phyloP scores from a whole-genome alignment of 2,888 invertebrate species.

The Lasioglossum leucozonium region DNA sequence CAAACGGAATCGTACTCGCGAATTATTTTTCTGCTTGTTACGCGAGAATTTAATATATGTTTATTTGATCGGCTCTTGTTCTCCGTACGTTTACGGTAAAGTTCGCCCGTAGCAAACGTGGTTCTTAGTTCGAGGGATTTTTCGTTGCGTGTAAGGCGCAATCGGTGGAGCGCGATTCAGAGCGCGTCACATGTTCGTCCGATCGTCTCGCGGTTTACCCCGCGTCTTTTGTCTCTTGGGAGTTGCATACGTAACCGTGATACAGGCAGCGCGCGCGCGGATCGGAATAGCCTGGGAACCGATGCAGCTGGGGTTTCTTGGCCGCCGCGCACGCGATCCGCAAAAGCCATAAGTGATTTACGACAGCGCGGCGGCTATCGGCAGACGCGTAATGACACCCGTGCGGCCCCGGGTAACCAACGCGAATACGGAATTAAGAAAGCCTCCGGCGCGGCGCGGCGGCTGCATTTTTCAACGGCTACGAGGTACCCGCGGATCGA shows the following conservation, averaged over 20 bases:
- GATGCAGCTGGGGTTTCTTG: conserved; percentile 66
- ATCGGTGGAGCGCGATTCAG: conserved; percentile 17
- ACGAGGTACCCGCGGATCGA: conserved; percentile 56
- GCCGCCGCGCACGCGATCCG: conserved; percentile 69
- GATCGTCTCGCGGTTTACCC: conserved; percentile 36
- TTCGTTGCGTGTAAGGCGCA: not conserved
- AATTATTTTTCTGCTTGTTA: too few species aligned
- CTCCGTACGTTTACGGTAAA: too few species aligned
- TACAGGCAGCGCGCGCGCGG: conserved; percentile 18
- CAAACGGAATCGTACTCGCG: not conserved
- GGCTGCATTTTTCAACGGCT: conserved; percentile 68
- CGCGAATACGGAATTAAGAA: conserved; percentile 69
- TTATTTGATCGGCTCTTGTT: too few species aligned
- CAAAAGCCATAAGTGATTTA: conserved; percentile 75
- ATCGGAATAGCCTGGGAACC: conserved; percentile 67
- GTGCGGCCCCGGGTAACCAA: conserved; percentile 56
- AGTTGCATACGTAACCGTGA: conserved; percentile 33
- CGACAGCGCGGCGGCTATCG: conserved; percentile 68
- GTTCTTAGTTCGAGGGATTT: not conserved
- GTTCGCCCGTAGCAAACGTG: too few species aligned
- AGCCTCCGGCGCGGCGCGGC: not conserved
- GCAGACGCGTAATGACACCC: conserved; percentile 70
- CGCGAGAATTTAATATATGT: too few species aligned
- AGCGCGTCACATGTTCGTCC: conserved; percentile 55
- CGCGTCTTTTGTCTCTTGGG: conserved; percentile 45